Evolutionary conservation across 2,797 vertebrate genomes (phyloP).

Genomic region (Cryptoblepharus egeriae): DNA sequence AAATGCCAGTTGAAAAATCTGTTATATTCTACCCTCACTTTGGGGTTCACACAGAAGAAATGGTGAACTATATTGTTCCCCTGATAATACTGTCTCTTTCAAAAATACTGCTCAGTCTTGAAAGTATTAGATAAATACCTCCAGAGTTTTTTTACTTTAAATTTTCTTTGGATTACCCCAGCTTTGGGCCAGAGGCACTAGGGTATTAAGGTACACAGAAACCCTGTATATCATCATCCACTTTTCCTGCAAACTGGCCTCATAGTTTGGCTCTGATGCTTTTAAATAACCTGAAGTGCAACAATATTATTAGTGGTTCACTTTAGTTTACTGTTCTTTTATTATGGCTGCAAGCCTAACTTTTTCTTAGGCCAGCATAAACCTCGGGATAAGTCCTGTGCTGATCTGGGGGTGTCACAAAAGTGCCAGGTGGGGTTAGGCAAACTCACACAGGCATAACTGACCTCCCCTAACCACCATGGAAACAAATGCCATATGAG

Average conservation of each 20-base stretch:
- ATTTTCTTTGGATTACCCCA: background rate
- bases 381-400: too few relatives aligned
- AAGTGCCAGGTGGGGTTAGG: too few relatives aligned
- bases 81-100: background rate
- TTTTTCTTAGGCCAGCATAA: too few relatives aligned
- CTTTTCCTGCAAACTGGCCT: background rate
- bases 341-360: too few relatives aligned
- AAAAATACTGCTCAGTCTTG: background rate
- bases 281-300: background rate
- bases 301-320: constrained; percentile 6
- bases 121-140: background rate
- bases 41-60: background rate
- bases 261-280: background rate
- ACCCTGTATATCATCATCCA: background rate
- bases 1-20: too few relatives aligned
- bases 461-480: too few relatives aligned
- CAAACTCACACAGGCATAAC: too few relatives aligned
- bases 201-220: background rate
- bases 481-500: too few relatives aligned
- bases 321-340: background rate
- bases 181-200: background rate
- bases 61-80: background rate
- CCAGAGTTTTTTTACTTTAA: background rate
- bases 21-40: background rate
- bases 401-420: too few relatives aligned